Conservation (phyloP, 2,797 vertebrate genomes). For the Rhynchotus rufescens region DNA sequence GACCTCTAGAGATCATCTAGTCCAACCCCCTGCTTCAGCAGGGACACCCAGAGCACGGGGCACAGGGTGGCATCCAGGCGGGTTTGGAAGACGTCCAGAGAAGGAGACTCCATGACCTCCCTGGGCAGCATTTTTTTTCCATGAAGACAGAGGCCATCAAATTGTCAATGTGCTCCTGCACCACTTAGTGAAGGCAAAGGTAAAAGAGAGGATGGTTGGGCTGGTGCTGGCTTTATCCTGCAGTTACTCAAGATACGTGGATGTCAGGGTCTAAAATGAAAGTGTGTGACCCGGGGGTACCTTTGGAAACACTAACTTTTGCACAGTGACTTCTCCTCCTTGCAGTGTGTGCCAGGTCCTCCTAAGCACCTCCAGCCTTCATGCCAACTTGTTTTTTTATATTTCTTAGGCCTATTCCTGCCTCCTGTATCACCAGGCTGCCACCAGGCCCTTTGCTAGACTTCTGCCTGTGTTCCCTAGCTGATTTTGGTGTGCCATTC, state of each 20-base stretch:
- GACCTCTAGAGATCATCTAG: too few relatives aligned
- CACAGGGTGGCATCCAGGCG: too few relatives aligned
- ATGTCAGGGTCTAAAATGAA: neutral
- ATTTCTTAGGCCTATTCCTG: neutral
- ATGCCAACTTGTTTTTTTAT: neutral
- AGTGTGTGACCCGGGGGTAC: neutral
- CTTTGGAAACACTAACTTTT: neutral
- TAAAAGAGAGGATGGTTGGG: neutral
- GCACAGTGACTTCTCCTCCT: neutral
- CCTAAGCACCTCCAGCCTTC: neutral
- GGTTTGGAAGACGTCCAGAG: too few relatives aligned
- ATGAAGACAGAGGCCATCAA: neutral
- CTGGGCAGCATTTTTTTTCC: neutral
- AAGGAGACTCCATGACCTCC: too few relatives aligned
- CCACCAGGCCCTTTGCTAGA: neutral
- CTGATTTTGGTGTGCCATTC: neutral
- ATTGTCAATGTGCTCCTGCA: neutral
- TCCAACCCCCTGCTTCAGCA: too few relatives aligned
- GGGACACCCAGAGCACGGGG: too few relatives aligned
- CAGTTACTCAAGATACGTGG: fast-evolving
- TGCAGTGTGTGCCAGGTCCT: neutral
- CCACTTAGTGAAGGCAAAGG: fast-evolving
- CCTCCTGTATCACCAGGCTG: neutral
- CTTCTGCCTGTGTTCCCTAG: neutral
- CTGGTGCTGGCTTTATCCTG: neutral